Evolutionary conservation across 2,797 vertebrate species (phyloP), one percentile per base, ranked within the genome.

Genomic region (Lagodon rhomboides): DNA sequence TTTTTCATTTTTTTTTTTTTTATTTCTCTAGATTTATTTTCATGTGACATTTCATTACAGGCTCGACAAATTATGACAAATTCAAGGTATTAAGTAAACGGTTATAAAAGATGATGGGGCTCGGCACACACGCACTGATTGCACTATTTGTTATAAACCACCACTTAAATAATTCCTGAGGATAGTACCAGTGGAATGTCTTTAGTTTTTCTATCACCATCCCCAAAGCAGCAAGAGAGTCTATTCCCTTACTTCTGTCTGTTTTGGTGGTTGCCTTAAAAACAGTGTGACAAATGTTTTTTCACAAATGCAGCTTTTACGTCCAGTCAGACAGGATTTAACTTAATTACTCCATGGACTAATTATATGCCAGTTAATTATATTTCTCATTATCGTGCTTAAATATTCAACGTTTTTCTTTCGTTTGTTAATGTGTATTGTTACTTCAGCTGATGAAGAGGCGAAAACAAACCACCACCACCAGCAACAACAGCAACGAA

Each of bases 61-160:
- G 22, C 49, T 41, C n/a, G 15, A 73, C 11, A 23, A 27, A 34
- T 12, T 44, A 18, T 63, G 41, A 54, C 23, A 23, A 12, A 50
- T 66, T 59, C 12, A 46, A 20, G n/a, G 53, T 44, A 54, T 62
- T 55, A 68, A 68, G 49, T 2, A 41, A 53, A 61, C 34, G 22
- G 20, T 54, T 68, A 34, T 23, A 34, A 76, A 55, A 38, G 25
- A n/a, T n/a, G n/a, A n/a, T n/a, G n/a, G n/a, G n/a, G n/a, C n/a
- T n/a, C n/a, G n/a, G n/a, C n/a, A n/a, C n/a, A n/a, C n/a, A n/a
- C n/a, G n/a, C n/a, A n/a, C 20, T 50, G 17, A 43, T 72, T 4
- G 0, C 34, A 51, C 47, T 23, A 43, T 41, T 25, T 71, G 68
- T 34, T 18, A 46, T 41, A 10, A 6, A 58, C 50, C 12, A 54